Evolutionary conservation across 2,888 invertebrate species (phyloP), one percentile per base, ranked within the genome.

Genomic region (Camptogramma bilineatum): DNA sequence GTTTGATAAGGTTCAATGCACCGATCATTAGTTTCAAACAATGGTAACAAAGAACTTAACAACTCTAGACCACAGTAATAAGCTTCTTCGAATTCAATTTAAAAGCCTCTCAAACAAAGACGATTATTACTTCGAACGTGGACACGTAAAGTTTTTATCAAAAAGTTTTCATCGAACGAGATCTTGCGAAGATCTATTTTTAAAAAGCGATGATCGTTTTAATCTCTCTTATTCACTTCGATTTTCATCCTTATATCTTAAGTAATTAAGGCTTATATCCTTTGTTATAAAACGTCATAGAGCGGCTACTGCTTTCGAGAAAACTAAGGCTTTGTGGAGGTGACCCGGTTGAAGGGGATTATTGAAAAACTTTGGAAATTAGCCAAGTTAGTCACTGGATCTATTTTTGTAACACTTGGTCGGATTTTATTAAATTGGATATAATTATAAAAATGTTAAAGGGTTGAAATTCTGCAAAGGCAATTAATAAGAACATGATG

Each of bases 111-210:
- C 0, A 0, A 5, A 19, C 58, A 73, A 70, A 72, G 72, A 31
- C 42, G 50, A n/a, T 65, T 64, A 70, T 72, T 77, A 42, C 56
- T 34, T 62, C 64, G 56, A n/a, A 44, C 54, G 18, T 59, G 61
- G 55, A 8, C 57, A 70, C 66, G 63, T 57, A 73, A 73, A 73
- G 68, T 76, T 75, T 75, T 73, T 72, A 71, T 70, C 64, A 73
- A 73, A 75, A 69, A 71, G 58, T 64, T 73, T 71, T 66, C 67
- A 73, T 68, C 71, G 66, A 70, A 70, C 68, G 64, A 69, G 66
- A 76, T 74, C 48, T 56, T 56, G 28, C 47, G 31, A 48, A 8
- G 48, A 48, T 19, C 48, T 19, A 18, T 21, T 47, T 47, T 18
- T 18, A 21, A 21, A 21, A 19, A 48, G 7, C 47, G 47, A 19